Base-by-base conservation (phyloP, 2,113 vertebrate species). In the Toxostoma redivivum region DNA sequence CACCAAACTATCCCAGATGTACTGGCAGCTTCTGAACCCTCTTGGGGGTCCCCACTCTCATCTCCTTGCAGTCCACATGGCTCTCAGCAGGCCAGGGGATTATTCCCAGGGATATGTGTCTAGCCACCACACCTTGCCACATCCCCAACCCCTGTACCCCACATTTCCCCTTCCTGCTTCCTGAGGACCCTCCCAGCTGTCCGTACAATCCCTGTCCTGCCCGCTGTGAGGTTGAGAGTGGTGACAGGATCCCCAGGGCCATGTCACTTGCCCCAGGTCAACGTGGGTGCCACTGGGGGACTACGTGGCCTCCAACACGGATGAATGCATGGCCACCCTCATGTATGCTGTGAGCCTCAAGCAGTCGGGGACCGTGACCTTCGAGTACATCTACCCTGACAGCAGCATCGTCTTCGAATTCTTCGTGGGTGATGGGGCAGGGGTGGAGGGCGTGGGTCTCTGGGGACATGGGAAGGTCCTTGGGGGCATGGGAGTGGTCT, bases 301-400 rank as follows among this genome's bases (percentile, higher is more conserved):
- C 89, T 99, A 98, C 51, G 97, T 99, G 24, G 98, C 98, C 83
- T 99, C 99, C 42, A 99, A 99, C 97, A 98, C 98, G 2, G 99
- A 99, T 3, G 99, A 99, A 89, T 99, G 99, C 98, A 99, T 97
- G 3, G 98, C 99, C 64, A 99, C 98, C 4, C 98, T 99, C 85
- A 99, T 99, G 87, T 99, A 99, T 1, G 98, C 99, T 0, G 98
- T 99, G 94, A 99, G 92, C 97, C 98, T 99, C 90, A 99, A 99
- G 97, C 98, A 99, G 91, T 97, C 99, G 2, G 99, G 99, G 95
- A 98, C 97, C 0, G 98, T 99, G 79, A 97, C 98, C 83, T 99
- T 99, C 61, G 98, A 99, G 69, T 99, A 99, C 97, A 98, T 99
- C 96, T 99, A 99, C 93, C 98, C 99, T 3, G 99, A 99, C 95